Percentiles rank a stretch among this genome's conserved stretches.
Conservation (phyloP, 2,797 vertebrate species). For the Tiaroga cobitis region DNA sequence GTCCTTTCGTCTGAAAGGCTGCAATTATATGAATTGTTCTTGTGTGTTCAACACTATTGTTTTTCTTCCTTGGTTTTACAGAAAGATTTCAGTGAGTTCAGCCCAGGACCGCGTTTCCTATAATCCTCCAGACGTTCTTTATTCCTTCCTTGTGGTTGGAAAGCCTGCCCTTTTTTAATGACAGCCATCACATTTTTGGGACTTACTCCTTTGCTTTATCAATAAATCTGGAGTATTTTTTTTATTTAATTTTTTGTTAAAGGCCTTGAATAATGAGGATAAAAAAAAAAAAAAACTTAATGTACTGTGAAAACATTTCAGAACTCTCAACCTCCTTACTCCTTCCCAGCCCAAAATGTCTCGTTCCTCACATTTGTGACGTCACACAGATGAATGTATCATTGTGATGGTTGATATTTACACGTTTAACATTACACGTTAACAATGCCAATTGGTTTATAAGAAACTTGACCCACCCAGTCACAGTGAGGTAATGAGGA, state of each 20-base stretch:
- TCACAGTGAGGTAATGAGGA: not conserved
- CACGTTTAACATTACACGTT: not conserved
- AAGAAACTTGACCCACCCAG: not conserved
- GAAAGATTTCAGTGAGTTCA: constrained; percentile 42
- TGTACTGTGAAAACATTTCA: not conserved
- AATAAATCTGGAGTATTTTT: not conserved
- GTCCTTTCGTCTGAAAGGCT: constrained; percentile 40
- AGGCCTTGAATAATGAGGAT: not conserved
- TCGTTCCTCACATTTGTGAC: not conserved
- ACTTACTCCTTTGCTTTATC: not conserved
- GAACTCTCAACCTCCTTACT: not conserved
- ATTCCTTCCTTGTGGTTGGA: constrained; percentile 19
- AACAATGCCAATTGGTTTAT: not conserved
- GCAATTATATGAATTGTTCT: constrained; percentile 45
- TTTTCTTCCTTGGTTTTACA: constrained; percentile 38
- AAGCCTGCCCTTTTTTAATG: not conserved
- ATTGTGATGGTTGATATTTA: not conserved
- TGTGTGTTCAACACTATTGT: constrained; percentile 13
- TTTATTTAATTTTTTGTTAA: not conserved
- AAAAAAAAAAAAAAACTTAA: not conserved
- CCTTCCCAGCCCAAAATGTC: not conserved
- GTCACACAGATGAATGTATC: not conserved
- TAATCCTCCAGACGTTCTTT: constrained; percentile 13
- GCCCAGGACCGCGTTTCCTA: constrained; percentile 27
- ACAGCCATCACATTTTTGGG: not conserved